A percentile compares a stretch with the other conserved stretches of the same genome.
Conservation (phyloP, 2,113 vertebrate species). For the Pterocles gutturalis region DNA sequence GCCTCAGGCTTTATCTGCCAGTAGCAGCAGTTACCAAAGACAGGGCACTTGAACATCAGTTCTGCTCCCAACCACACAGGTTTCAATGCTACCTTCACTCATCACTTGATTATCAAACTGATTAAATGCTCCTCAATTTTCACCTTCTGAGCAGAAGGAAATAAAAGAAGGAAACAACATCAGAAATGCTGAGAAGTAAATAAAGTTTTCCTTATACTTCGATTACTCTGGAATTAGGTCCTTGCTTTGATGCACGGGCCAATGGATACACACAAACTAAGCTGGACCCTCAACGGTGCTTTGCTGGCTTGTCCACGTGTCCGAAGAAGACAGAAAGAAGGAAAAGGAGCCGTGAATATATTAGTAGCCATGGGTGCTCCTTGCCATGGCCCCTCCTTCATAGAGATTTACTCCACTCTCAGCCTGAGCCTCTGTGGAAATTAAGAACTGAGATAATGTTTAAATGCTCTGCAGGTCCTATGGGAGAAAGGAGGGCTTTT, state of each 20-base stretch:
- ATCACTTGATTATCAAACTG: neutral
- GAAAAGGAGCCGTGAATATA: neutral
- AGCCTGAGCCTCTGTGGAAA: neutral
- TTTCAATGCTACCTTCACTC: neutral
- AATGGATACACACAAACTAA: neutral
- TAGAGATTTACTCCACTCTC: neutral
- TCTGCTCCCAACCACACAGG: neutral
- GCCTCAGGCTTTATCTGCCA: neutral
- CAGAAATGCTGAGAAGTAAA: neutral
- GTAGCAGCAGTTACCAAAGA: neutral
- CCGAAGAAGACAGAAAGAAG: neutral
- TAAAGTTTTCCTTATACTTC: neutral
- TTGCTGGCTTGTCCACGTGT: neutral
- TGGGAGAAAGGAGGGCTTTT: neutral
- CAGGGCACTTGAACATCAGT: neutral
- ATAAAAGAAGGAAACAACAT: neutral
- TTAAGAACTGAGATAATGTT: neutral
- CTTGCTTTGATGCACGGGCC: neutral
- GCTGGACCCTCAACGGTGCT: neutral
- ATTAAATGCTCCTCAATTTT: neutral
- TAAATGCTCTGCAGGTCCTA: neutral
- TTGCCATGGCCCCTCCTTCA: neutral
- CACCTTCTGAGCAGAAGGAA: neutral
- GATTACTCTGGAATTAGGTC: neutral
- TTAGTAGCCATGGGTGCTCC: neutral